Base-by-base conservation (phyloP, 2,113 vertebrate species). In the Laticauda colubrina region DNA sequence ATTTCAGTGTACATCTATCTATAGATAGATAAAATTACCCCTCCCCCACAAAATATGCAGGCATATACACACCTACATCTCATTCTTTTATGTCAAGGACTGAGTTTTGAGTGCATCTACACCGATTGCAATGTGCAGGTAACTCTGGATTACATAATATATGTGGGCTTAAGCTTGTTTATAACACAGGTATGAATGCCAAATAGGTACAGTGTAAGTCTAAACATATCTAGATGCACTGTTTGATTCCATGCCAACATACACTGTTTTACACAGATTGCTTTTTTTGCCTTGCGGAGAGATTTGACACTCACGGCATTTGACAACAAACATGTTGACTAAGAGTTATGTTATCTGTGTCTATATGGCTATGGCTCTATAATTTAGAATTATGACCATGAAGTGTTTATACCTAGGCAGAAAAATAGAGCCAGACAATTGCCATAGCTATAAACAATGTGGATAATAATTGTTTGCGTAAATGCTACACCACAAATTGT, bases 1-100 rank as follows among this genome's bases (percentile, higher is more conserved):
- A 95, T 94, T 96, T 91, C 93, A 96, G 92, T 55, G 95, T 96
- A 92, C 94, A 95, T 95, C 95, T 91, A 95, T 20, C 94, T 85
- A 89, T 64, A 87, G 89, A 91, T 89, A 93, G 75, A 59, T 57
- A 55, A 64, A 29, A 55, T 59, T 87, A 86, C 59, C 75, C 75
- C 75, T 43, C 34, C 75, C 75, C 75, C 34, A 69, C 81, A 26
- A 34, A 90, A 61, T 87, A 64, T 54, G 81, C 75, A 93, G n/a
- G 89, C 81, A 93, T 53, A 90, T 64, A 90, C 92, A 93, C 89
- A 90, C 92, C 92, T 89, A 93, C 92, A 93, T 90, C 92, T 90
- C 56, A 87, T 24, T 85, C 45, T 93, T 90, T 93, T 64, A 86
- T 93, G 11, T 57, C 9, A 64, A 56, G 43, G 48, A 90, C 45